Base-by-base conservation (phyloP, 1,140 invertebrate genomes). In the Drosophila sp. region DNA sequence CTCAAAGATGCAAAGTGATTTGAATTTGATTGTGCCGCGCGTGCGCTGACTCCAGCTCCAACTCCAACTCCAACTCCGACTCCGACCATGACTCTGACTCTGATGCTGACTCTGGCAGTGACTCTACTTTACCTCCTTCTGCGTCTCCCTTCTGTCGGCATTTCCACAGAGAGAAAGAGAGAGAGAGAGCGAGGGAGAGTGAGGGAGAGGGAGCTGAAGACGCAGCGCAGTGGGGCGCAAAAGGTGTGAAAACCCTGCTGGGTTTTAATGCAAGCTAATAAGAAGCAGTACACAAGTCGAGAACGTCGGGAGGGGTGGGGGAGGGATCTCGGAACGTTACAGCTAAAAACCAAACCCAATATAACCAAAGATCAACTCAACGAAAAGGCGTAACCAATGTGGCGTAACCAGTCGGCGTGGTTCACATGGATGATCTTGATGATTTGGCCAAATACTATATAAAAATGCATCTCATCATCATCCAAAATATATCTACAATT, bases 171-270 rank as follows among this genome's bases (percentile, higher is more conserved):
- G 62, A 17, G 17, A 17, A 17, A 17, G 17, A 17, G 17, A 17
- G 17, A 17, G 17, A 17, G 17, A 17, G 17, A 17, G 17, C 17
- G 17, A 17, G 17, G 17, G 17, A 17, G 17, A 17, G 17, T 17
- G 17, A 17, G 17, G 17, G 17, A 17, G 17, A 60, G 61, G 38
- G 27, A 65, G 76, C 35, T 11, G 44, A 10, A 27, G 5, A 50
- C 23, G 44, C 7, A 50, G 27, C 72, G 55, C 84, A 89, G 86
- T 79, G 83, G 90, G 90, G 76, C 68, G 80, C 89, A 80, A 67
- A 90, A 91, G 90, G 90, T 91, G 90, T 91, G 90, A 91, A 91
- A 91, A 91, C 83, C 90, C 90, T 91, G 90, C 90, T 91, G 90
- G 83, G 90, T 85, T 86, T 90, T 91, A 91, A 90, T 91, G 86